Evolutionary conservation across 2,888 invertebrate genomes (phyloP).

Genomic region (Heptascelio sp.): DNA sequence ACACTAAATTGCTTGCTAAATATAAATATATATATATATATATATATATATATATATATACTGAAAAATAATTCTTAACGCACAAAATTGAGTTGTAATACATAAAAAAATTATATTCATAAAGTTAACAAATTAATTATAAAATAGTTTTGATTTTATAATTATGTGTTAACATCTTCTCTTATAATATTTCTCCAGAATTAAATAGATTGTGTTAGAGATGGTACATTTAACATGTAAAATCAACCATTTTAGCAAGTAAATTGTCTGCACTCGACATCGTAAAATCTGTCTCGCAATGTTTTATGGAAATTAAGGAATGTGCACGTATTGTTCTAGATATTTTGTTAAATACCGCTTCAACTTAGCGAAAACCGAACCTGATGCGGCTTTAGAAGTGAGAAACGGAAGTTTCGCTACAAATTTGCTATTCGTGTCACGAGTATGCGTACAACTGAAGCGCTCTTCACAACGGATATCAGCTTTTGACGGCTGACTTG

Average conservation of each 20-base stretch:
- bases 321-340: conserved; percentile 8
- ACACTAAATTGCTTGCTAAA: no score
- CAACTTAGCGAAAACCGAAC: conserved; percentile 10
- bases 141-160: no score
- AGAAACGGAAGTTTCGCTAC: conserved; percentile 40
- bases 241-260: conserved; percentile 9
- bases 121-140: no score
- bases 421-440: conserved; percentile 52
- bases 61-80: no score
- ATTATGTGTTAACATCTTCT: no score
- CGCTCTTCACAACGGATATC: conserved; percentile 37
- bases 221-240: conserved; percentile 14
- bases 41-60: no score
- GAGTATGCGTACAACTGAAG: conserved; percentile 37
- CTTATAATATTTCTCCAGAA: no score
- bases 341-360: conserved; percentile 28
- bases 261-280: conserved; percentile 8
- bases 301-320: conserved; percentile 2
- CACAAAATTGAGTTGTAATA: no score
- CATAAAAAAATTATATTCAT: no score
- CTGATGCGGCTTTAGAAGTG: conserved; percentile 8
- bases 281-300: conserved; percentile 22
- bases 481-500: conserved; percentile 51
- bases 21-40: no score
- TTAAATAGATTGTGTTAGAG: no score